These are phyloP conservation scores for Thermophis baileyi DNA, from an alignment of 2,113 vertebrate genomes.

Conservation along the genomic window DNA sequence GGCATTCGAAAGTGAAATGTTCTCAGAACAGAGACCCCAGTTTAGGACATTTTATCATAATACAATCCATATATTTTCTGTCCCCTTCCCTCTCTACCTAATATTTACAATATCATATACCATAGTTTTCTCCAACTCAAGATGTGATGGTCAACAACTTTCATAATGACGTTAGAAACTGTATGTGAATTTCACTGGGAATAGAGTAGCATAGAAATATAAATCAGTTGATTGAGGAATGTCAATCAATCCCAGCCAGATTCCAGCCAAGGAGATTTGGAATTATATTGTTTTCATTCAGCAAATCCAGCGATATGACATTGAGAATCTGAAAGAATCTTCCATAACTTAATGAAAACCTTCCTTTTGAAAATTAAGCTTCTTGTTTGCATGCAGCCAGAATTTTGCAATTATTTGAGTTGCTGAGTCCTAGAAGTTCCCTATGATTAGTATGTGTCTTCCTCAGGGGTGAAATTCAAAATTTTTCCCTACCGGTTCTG, in stretches of 20 bases:
- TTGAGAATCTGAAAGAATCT: neutral
- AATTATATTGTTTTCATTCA: neutral
- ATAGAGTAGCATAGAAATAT: neutral
- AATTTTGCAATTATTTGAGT: neutral
- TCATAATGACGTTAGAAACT: neutral
- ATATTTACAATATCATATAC: neutral
- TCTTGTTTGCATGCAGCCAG: neutral
- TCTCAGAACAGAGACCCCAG: neutral
- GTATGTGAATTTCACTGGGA: neutral
- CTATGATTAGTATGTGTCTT: neutral
- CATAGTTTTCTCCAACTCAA: neutral
- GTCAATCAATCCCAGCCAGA: neutral
- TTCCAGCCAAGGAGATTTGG: neutral
- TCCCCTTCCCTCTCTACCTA: neutral
- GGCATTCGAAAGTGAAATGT: constrained; percentile 5
- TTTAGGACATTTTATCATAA: neutral
- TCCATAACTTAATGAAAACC: neutral
- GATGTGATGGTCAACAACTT: neutral
- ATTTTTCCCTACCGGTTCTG: too few species aligned
- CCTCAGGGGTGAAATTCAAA: too few species aligned
- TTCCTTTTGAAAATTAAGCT: neutral
- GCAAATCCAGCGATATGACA: neutral
- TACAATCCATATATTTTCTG: neutral
- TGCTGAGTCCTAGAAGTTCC: neutral
- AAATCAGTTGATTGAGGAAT: neutral